Evolutionary conservation across 2,113 vertebrate genomes (phyloP), one percentile per base, ranked within the genome.

Genomic region (Megaceryle maxima): DNA sequence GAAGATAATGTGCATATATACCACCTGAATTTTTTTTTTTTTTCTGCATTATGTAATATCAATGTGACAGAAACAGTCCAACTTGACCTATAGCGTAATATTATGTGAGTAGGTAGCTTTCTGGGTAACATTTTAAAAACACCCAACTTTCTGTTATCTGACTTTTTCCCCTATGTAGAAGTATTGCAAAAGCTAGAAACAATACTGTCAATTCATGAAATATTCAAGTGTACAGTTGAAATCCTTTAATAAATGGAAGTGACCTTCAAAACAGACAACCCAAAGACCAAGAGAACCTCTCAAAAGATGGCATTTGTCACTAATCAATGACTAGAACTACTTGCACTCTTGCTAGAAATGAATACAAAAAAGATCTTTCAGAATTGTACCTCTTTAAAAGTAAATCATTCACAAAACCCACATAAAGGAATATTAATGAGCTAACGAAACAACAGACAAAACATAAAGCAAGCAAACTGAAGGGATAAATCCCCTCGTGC

Each of bases 251-350:
- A 89, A 92, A 97, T 91, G 78, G 84, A 90, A 87, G 85, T 96
- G 94, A 97, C 95, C 92, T 97, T 97, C 92, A 96, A 94, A 97
- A 93, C 16, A 89, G 87, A 97, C 94, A 94, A 87, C 53, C 70
- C 85, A 92, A 97, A 96, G 94, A 95, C 93, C 91, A 97, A 91
- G 76, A 94, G 78, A 88, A 96, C 82, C 70, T 88, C 81, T 94
- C 76, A 62, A 82, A 91, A 94, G 84, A 96, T 94, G 92, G 69
- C 92, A 96, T 96, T 97, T 97, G 82, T 97, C 96, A 96, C 76
- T 95, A 97, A 97, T 96, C 92, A 94, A 95, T 96, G 94, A 82
- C 84, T 94, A 56, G 66, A 93, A 77, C 44, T 80, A 96, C 87
- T 96, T 92, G 74, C 33, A 70, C 28, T 81, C 78, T 93, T 91